phyloP scores from a whole-genome alignment of 2,113 vertebrate species.

The Microcebus jonahi region DNA sequence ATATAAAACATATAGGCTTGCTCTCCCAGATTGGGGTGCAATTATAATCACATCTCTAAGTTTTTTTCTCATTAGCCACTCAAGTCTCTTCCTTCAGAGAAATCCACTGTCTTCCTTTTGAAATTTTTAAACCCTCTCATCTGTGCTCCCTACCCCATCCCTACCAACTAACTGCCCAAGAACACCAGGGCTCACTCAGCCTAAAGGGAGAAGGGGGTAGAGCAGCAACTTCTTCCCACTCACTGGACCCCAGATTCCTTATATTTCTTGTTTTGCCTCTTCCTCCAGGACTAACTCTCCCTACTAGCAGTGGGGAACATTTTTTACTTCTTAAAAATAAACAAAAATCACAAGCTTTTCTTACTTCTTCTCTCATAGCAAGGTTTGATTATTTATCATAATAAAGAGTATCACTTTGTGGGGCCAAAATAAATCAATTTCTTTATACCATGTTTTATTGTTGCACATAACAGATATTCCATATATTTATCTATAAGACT shows the following conservation, averaged over 20 bases:
- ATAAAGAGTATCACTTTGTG: not conserved
- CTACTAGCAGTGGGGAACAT: not conserved
- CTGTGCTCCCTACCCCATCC: not conserved
- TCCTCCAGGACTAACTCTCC: not conserved
- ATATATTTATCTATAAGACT: not conserved
- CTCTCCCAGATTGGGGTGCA: fast-evolving
- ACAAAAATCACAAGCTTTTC: not conserved
- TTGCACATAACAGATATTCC: not conserved
- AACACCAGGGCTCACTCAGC: not conserved
- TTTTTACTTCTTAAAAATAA: not conserved
- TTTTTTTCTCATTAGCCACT: not conserved
- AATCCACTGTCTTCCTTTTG: not conserved
- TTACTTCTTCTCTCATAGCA: not conserved
- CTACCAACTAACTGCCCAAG: not conserved
- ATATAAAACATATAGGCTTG: not conserved
- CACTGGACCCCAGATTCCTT: not conserved
- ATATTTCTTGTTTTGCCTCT: not conserved
- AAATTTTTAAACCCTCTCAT: not conserved
- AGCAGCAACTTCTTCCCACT: not conserved
- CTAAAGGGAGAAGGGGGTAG: not conserved
- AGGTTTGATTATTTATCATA: not conserved
- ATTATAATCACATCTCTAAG: not conserved
- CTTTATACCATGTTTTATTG: not conserved
- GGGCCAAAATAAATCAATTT: not conserved
- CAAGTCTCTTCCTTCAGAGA: not conserved